Conservation (phyloP, 1,140 invertebrate genomes). For the Drosophila suzukii region DNA sequence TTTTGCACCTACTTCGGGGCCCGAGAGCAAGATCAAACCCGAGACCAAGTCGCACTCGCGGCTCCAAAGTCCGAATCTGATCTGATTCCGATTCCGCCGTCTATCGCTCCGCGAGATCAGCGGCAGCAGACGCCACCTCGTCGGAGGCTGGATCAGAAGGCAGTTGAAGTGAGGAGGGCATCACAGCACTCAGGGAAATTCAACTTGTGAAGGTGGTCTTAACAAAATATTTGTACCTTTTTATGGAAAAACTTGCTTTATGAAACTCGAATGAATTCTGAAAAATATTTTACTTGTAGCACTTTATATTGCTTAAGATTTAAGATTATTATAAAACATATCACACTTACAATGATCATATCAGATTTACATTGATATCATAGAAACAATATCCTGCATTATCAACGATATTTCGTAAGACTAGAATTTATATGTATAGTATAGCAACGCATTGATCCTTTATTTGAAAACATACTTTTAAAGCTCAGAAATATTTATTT, state of each 20-base stretch:
- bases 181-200: slow-evolving; percentile 5
- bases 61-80: slow-evolving; percentile 70
- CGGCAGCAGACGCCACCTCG: slow-evolving; percentile 63
- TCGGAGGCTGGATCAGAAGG: slow-evolving; percentile 20
- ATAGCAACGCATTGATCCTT: too few relatives aligned
- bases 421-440: too few relatives aligned
- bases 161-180: slow-evolving; percentile 1
- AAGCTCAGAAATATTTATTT: neutral
- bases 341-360: too few relatives aligned
- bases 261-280: too few relatives aligned
- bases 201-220: neutral
- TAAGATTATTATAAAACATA: too few relatives aligned
- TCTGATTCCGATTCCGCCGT: slow-evolving; percentile 81
- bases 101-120: slow-evolving; percentile 67
- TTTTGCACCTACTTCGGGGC: slow-evolving; percentile 75
- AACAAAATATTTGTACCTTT: too few relatives aligned
- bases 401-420: too few relatives aligned
- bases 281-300: too few relatives aligned
- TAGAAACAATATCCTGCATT: too few relatives aligned
- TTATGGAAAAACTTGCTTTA: too few relatives aligned
- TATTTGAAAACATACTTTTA: neutral
- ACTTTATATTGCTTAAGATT: neutral
- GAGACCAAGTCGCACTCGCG: slow-evolving; percentile 22
- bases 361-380: too few relatives aligned
- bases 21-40: slow-evolving; percentile 4